Base-by-base conservation (phyloP, 2,113 vertebrate genomes). In the Gnathonemus echidnorhynchus region DNA sequence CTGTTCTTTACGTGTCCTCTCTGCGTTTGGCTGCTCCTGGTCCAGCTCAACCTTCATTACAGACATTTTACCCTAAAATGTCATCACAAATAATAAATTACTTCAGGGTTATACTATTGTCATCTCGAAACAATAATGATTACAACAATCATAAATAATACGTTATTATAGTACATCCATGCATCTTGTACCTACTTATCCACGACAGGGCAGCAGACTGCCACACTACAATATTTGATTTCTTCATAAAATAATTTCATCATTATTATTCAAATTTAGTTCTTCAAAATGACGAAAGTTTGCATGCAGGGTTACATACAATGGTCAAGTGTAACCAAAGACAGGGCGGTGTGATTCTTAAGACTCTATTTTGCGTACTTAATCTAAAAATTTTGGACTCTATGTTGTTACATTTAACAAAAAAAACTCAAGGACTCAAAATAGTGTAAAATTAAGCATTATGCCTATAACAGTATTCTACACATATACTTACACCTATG, bases 61-160 rank as follows among this genome's bases (percentile, higher is more conserved):
- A 27, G n/a, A 70, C 3, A 70, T 70, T 70, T 70, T 31, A 70
- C n/a, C 49, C 95, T 96, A 91, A 19, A 90, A 84, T 58, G 89
- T n/a, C 13, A 90, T 77, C 88, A 86, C 8, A 90, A 91, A 91
- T 17, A 86, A 86, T 77, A 53, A 53, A 9, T 70, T 35, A 88
- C 5, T 80, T 88, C 62, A 70, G 62, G 62, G 62, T 58, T 39
- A 42, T 35, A 80, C 17, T 42, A 80, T 6, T 80, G 35, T 42
- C 35, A 19, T 80, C 19, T 39, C 3, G 17, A 80, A 80, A 8
- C 74, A 80, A 80, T 42, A 19, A 42, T 42, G 5, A 80, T 80
- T 77, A 39, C 11, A 17, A 39, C 31, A 77, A 17, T 17, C 70
- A 35, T 77, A 15, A 74, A 35, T 31, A 77, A 15, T 15, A 27